Base-by-base conservation (phyloP, 2,113 vertebrate genomes). In the Anoura caudifer region DNA sequence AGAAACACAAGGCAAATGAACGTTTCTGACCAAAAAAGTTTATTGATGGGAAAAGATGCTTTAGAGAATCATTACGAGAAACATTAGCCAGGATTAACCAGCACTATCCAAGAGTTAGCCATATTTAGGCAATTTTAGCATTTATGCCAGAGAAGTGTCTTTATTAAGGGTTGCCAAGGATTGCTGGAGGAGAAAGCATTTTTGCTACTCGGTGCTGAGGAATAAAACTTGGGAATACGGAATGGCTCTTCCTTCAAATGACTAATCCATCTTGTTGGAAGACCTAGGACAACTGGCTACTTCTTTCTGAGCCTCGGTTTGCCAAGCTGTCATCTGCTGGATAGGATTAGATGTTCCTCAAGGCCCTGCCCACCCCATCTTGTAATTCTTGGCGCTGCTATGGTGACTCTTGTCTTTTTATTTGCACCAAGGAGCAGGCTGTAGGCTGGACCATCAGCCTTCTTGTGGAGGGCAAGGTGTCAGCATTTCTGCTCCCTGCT, bases 1-100 rank as follows among this genome's bases (percentile, higher is more conserved):
- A 97, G 96, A 97, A 97, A 97, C 95, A 95, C 80, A 31, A 96
- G 92, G 95, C 96, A 96, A 96, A 97, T 93, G 91, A 97, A 91
- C 86, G 52, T 92, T 96, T 94, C 65, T 67, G 84, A 95, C 84
- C 93, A 90, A 97, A 82, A 94, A 95, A 81, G 94, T 91, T 95
- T 97, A 97, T 93, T 97, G 95, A 90, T 97, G 90, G 96, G 75
- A 80, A 96, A 93, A 96, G 70, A 95, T 79, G 80, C 92, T 96
- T 93, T 86, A 77, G 92, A 97, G 96, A 95, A 97, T 95, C 83
- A 31, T 31, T 31, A 63, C 31, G 28, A 63, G 61, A 81, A 90
- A 90, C 87, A 90, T 97, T 97, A 95, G 92, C 90, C 90, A 92
- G 90, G 95, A 95, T 97, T 94, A 95, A 91, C 89, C 69, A 96